phyloP scores from a whole-genome alignment of 2,888 invertebrate species.

The Barypeithes pellucidus region DNA sequence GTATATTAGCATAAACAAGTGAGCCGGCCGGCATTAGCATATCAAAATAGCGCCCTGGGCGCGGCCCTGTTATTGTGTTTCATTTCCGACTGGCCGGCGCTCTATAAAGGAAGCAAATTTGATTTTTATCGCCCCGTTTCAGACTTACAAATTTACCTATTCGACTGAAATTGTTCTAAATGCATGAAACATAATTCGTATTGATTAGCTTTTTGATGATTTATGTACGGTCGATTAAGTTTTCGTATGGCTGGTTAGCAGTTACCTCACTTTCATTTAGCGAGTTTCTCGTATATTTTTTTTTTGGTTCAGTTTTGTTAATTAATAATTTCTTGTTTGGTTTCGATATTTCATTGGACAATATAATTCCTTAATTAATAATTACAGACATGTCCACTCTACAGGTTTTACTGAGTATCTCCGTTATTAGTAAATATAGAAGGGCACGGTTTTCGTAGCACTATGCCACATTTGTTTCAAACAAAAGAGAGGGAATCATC shows the following conservation, averaged over 20 bases:
- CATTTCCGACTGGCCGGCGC: slow-evolving; percentile 52
- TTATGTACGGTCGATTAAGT: slow-evolving; percentile 1
- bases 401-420: no score
- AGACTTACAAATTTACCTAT: slow-evolving; percentile 50
- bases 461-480: no score
- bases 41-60: slow-evolving; percentile 55
- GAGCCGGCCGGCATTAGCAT: slow-evolving; percentile 52
- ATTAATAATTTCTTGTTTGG: no score
- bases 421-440: no score
- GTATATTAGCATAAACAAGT: slow-evolving; percentile 54
- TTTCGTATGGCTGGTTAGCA: slow-evolving; percentile 10
- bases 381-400: no score
- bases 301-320: no score
- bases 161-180: slow-evolving; percentile 46
- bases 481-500: no score
- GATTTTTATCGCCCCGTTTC: slow-evolving; percentile 51
- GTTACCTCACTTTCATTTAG: background rate
- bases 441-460: no score
- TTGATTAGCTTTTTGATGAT: slow-evolving; percentile 26
- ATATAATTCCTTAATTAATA: no score
- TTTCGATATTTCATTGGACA: no score
- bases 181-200: slow-evolving; percentile 35
- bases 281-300: no score
- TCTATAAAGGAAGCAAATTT: slow-evolving; percentile 55
- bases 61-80: slow-evolving; percentile 54